Percentiles rank a stretch among this genome's conserved stretches.
phyloP scores from a whole-genome alignment of 2,888 invertebrate genomes.

The Dichetophora obliterata region DNA sequence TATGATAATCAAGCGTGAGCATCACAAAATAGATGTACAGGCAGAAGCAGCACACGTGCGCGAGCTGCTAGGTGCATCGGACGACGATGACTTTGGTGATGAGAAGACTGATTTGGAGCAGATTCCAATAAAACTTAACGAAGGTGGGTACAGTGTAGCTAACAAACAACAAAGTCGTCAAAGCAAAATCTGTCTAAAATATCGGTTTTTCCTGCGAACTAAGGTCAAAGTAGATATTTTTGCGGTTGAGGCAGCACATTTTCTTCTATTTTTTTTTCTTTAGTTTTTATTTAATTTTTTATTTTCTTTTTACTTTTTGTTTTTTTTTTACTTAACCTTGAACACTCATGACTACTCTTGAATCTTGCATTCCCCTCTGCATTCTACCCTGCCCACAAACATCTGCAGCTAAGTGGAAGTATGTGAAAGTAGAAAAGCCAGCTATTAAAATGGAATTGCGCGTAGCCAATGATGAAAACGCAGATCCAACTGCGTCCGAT shows the following conservation, averaged over 20 bases:
- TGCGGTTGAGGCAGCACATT: constrained; percentile 1
- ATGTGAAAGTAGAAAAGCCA: constrained; percentile 44
- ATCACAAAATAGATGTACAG: constrained; percentile 61
- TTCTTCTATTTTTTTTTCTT: not conserved
- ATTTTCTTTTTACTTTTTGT: not conserved
- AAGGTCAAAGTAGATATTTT: not conserved
- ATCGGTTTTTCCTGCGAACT: not conserved
- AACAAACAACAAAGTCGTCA: not conserved
- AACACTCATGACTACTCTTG: not conserved
- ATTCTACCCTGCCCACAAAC: not conserved
- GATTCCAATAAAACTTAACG: constrained; percentile 63
- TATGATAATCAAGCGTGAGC: constrained; percentile 56
- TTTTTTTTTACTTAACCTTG: not conserved
- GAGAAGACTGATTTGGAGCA: constrained; percentile 62
- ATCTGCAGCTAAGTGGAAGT: constrained; percentile 49
- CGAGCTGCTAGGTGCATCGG: constrained; percentile 62
- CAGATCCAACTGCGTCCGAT: constrained; percentile 1
- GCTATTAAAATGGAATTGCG: constrained; percentile 42
- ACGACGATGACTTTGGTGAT: constrained; percentile 59
- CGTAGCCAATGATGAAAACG: not conserved
- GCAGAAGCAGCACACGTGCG: constrained; percentile 57
- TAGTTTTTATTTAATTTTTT: constrained; percentile 3
- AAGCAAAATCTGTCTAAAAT: constrained; percentile 9
- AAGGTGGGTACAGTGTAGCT: constrained; percentile 55
- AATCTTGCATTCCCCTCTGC: not conserved